phyloP scores from a whole-genome alignment of 2,113 vertebrate species.

The Pyrgilauda ruficollis region DNA sequence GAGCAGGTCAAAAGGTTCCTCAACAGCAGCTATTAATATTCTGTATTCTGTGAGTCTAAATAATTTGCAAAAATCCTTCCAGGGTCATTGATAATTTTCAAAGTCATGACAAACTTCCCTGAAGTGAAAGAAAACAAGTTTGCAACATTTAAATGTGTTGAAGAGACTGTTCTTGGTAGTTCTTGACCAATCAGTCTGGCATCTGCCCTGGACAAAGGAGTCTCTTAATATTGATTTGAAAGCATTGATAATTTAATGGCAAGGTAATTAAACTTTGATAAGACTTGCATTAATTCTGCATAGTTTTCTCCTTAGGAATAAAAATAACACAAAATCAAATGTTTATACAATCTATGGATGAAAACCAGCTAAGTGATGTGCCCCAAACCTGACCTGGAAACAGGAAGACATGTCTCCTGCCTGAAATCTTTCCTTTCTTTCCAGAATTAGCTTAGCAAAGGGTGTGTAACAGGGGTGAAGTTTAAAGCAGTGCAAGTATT shows the following conservation, averaged over 20 bases:
- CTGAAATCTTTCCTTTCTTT: neutral
- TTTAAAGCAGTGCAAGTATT: neutral
- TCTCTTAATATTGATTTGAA: neutral
- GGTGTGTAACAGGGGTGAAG: neutral
- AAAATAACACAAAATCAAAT: neutral
- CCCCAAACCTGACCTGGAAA: neutral
- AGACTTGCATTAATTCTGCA: neutral
- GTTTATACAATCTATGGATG: neutral
- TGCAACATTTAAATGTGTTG: neutral
- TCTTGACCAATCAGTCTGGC: neutral
- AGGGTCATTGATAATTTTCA: neutral
- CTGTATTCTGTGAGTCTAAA: neutral
- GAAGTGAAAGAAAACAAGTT: neutral
- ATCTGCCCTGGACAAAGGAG: neutral
- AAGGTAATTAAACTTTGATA: neutral
- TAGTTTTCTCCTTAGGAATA: neutral
- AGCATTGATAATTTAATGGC: neutral
- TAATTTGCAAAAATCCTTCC: neutral
- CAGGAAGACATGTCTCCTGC: neutral
- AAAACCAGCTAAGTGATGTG: neutral
- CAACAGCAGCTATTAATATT: neutral
- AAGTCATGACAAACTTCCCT: neutral
- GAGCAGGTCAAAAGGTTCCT: neutral
- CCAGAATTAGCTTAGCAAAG: neutral
- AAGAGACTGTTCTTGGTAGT: neutral